Base-by-base conservation (phyloP, 2,113 vertebrate species). In the Peucedramus taeniatus region DNA sequence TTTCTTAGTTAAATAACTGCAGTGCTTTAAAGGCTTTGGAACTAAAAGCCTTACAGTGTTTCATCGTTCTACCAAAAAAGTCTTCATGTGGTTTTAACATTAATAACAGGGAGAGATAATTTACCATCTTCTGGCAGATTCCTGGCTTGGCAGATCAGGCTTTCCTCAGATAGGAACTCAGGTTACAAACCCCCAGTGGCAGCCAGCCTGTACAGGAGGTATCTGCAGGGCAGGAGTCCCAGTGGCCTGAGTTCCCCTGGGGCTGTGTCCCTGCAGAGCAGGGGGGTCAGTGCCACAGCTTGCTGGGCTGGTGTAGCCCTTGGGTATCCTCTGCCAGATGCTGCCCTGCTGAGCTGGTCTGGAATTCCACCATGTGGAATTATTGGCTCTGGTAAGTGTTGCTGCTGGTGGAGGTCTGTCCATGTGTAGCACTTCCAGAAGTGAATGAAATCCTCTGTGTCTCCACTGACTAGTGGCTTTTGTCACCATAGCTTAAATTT, bases 31-130 rank as follows among this genome's bases (percentile, higher is more conserved):
- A 82, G 77, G 31, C 53, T 87, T 89, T 94, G 86, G 85, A 93
- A 87, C 60, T 35, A 56, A 95, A 90, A 87, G 51, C 72, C 35
- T 78, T 65, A 30, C 17, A 53, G 61, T 21, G 86, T 87, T 93
- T 93, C 86, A 89, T 95, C 89, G 80, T 93, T 93, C 88, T 96
- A 94, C 94, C 93, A 95, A 96, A 95, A 96, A 96, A 96, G 94
- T 96, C 92, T 95, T 91, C 44, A 6, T 92, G 53, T 84, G 53
- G 86, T 95, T 95, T 90, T 82, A 94, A 53, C 57, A 12, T 94
- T 92, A 70, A n/a, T 93, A 64, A 56, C 44, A 81, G 33, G 50
- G 37, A 75, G 87, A 77, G 63, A 83, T 70, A 95, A 95, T 96
- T 96, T 92, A 95, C 76, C 5, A 3, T 78, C 56, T 42, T 26